Evolutionary conservation across 1,140 invertebrate species (phyloP).

Genomic region (Leptopilina clavipes): DNA sequence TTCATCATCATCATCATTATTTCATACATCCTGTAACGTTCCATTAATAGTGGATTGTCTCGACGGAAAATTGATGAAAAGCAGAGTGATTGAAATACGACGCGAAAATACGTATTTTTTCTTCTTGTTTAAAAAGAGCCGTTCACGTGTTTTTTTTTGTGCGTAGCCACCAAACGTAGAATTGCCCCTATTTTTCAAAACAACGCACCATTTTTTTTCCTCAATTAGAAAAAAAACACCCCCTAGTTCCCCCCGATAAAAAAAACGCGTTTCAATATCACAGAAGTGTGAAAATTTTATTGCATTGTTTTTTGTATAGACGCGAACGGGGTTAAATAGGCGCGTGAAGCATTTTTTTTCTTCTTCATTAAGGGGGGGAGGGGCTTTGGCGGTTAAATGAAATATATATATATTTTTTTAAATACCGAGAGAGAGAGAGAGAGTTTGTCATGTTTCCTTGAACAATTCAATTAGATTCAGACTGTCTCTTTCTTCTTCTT

Average conservation of each 20-base stretch:
- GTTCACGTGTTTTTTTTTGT: constrained; percentile 1
- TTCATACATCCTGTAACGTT: neutral
- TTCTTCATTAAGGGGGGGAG: too few relatives aligned
- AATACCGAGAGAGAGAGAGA: neutral
- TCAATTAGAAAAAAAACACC: neutral
- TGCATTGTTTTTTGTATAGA: neutral
- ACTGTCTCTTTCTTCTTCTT: constrained; percentile 41
- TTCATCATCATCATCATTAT: too few relatives aligned
- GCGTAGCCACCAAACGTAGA: constrained; percentile 2
- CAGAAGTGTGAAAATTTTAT: neutral
- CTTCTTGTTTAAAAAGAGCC: neutral
- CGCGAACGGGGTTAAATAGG: neutral
- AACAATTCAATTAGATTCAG: constrained; percentile 41
- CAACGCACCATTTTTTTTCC: neutral
- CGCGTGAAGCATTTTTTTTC: neutral
- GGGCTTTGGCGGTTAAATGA: too few relatives aligned
- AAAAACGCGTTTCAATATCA: neutral
- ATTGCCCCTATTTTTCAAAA: neutral
- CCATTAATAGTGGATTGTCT: constrained; percentile 22
- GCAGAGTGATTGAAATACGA: neutral
- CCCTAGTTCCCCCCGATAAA: neutral
- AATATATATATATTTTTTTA: too few relatives aligned
- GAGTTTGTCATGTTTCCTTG: neutral
- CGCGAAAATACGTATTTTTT: too few relatives aligned
- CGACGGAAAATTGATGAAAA: constrained; percentile 31